phyloP scores from a whole-genome alignment of 2,113 vertebrate species.

The Ptychochromis oligacanthus region DNA sequence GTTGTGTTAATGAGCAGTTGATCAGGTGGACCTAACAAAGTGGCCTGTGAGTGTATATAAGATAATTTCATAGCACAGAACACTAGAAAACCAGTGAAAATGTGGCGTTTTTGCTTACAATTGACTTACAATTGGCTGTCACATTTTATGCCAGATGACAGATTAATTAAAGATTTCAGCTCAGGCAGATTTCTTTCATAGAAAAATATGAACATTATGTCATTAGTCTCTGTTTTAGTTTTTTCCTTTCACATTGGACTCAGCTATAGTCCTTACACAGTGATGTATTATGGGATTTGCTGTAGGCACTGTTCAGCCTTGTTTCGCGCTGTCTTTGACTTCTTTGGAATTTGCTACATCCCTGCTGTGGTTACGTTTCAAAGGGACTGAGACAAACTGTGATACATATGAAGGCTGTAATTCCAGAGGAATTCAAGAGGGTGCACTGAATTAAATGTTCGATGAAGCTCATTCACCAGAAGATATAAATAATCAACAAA shows the following conservation, averaged over 20 bases:
- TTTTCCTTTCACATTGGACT: background rate
- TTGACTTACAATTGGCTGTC: background rate
- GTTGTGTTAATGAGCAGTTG: background rate
- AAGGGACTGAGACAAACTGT: background rate
- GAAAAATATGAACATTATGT: background rate
- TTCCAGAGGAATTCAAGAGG: background rate
- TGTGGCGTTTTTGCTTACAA: background rate
- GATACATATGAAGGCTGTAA: background rate
- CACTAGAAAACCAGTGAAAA: background rate
- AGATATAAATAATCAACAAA: constrained; percentile 30
- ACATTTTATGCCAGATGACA: background rate
- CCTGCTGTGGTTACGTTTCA: background rate
- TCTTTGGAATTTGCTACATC: background rate
- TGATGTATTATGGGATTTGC: background rate
- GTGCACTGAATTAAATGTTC: background rate
- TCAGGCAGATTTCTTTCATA: background rate
- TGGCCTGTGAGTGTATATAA: background rate
- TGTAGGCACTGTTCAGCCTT: background rate
- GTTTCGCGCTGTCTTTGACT: constrained; percentile 1
- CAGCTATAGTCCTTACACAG: background rate
- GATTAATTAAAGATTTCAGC: background rate
- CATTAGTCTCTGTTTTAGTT: background rate
- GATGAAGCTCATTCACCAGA: background rate
- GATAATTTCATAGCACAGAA: background rate
- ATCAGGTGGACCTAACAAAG: background rate